phyloP scores from a whole-genome alignment of 2,888 invertebrate species.

The Tetragonula carbonaria region DNA sequence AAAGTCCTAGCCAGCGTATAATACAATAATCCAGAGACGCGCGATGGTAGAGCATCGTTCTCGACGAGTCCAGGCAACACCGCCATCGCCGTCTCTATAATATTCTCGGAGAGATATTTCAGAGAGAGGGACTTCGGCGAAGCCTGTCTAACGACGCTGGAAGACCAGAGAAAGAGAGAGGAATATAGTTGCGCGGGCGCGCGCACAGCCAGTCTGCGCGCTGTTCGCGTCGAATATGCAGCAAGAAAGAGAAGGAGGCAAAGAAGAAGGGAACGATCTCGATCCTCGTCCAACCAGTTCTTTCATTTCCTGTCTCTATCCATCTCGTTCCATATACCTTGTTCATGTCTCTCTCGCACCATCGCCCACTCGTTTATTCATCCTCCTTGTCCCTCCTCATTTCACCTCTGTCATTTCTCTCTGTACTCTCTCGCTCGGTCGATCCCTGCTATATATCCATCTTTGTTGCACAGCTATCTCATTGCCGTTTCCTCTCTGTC shows the following conservation, averaged over 20 bases:
- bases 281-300: slow-evolving; percentile 61
- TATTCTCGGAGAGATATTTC: slow-evolving; percentile 81
- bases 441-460: not conserved
- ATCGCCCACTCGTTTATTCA: slow-evolving; percentile 56
- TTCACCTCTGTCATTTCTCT: slow-evolving; percentile 43
- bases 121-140: slow-evolving; percentile 72
- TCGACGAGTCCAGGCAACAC: slow-evolving; percentile 71
- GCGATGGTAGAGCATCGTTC: slow-evolving; percentile 71
- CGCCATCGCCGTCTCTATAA: slow-evolving; percentile 75
- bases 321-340: slow-evolving; percentile 23
- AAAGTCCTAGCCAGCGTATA: slow-evolving; percentile 57
- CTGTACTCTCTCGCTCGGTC: slow-evolving; percentile 31
- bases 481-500: not conserved
- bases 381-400: slow-evolving; percentile 46
- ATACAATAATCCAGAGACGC: slow-evolving; percentile 75
- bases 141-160: slow-evolving; percentile 65
- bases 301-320: slow-evolving; percentile 55
- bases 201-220: slow-evolving; percentile 25
- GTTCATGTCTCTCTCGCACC: slow-evolving; percentile 46
- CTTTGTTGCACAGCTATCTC: slow-evolving; percentile 1
- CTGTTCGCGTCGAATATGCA: slow-evolving; percentile 48
- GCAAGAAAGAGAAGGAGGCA: slow-evolving; percentile 56
- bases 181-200: slow-evolving; percentile 38
- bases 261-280: slow-evolving; percentile 36
- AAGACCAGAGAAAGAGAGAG: slow-evolving; percentile 63